Evolutionary conservation across 2,797 vertebrate genomes (phyloP), one percentile per base, ranked within the genome.

Genomic region (Petrocephalus schoutedeni): DNA sequence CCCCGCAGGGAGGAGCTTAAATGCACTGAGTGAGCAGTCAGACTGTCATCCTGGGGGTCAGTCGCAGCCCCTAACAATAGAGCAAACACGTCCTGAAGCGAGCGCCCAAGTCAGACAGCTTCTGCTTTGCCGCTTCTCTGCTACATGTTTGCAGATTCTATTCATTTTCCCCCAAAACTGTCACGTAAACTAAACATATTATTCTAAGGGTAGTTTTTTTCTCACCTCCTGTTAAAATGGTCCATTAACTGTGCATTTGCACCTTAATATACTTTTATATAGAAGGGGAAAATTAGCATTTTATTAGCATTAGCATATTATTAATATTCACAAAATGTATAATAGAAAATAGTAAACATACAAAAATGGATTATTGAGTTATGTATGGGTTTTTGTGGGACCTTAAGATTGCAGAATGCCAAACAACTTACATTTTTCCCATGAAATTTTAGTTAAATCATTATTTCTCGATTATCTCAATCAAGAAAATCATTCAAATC

Each of bases 1-100:
- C 92, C 95, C 92, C 93, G 91, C 95, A 93, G 94, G 93, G 92
- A 93, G 90, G 90, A 93, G 93, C 92, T 92, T 90, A 91, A 91
- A 92, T 89, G 90, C 89, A 91, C 51, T 58, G 94, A 94, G 92
- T 89, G 91, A 93, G 93, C 94, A 89, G 90, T 94, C 92, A 95
- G 94, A 94, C 92, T 80, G 88, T 91, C 91, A 93, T 82, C 23
- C 88, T 4, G 87, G 92, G 90, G 93, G 92, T 87, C 90, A 91
- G 92, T 93, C 91, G 90, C 89, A 86, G 88, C 56, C 88, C 85
- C 89, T 58, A 92, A 94, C 92, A 94, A 95, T 93, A 89, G 90
- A 91, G 87, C 92, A 89, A 92, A 91, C 88, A 92, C 92, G 92
- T 94, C 92, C 92, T 90, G 91, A 94, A 92, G 93, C 93, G 91